Evolutionary conservation across 2,888 invertebrate species (phyloP).

Genomic region (Bhutanitis thaidina): DNA sequence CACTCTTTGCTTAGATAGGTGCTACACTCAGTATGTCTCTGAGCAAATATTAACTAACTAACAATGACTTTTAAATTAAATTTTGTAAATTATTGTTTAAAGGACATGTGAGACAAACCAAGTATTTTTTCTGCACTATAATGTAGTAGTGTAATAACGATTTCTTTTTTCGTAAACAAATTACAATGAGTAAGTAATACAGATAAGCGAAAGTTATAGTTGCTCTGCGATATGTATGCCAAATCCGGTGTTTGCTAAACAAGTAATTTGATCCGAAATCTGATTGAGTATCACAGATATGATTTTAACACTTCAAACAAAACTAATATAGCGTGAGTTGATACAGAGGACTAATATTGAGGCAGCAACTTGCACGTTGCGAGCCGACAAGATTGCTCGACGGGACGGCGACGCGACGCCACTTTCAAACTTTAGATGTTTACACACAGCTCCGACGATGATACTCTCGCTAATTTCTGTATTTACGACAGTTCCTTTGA

Average conservation of each 20-base stretch:
- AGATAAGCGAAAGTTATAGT: too few relatives aligned
- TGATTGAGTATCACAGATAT: constrained; percentile 17
- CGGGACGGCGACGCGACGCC: constrained; percentile 40
- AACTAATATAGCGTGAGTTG: constrained; percentile 36
- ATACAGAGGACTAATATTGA: constrained; percentile 34
- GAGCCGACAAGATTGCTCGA: constrained; percentile 30
- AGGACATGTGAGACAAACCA: too few relatives aligned
- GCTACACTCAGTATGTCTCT: too few relatives aligned
- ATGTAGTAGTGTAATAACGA: too few relatives aligned
- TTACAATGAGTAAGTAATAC: too few relatives aligned
- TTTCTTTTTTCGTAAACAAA: too few relatives aligned
- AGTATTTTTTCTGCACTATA: too few relatives aligned
- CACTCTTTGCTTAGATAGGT: background rate
- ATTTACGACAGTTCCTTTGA: constrained; percentile 65
- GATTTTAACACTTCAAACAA: constrained; percentile 26
- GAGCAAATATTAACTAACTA: too few relatives aligned
- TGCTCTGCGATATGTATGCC: too few relatives aligned
- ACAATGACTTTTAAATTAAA: too few relatives aligned
- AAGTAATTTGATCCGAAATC: constrained; percentile 12
- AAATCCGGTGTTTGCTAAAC: background rate
- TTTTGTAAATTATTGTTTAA: too few relatives aligned
- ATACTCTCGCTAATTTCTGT: constrained; percentile 66
- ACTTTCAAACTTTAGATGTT: constrained; percentile 65
- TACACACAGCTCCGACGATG: constrained; percentile 55
- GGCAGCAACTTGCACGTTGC: constrained; percentile 32